Evolutionary conservation across 2,888 invertebrate genomes (phyloP), one percentile per base, ranked within the genome.

Genomic region (Lasioglossum villosulum): DNA sequence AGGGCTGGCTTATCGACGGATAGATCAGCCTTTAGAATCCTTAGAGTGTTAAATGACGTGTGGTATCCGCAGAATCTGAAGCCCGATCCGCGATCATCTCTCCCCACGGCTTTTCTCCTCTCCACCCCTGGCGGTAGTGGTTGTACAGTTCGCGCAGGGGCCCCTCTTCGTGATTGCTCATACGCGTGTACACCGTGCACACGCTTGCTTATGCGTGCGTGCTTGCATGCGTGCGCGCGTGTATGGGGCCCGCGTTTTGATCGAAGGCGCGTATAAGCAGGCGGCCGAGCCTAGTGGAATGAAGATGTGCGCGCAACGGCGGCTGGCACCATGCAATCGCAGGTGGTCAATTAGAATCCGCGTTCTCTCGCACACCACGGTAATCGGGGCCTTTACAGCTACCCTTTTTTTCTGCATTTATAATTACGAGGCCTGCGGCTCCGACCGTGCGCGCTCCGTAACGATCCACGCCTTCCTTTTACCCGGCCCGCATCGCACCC

Each of bases 331-430:
- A 78, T 89, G 84, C 89, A 90, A 90, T 90, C 89, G 89, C 84
- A 89, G 88, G 82, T 90, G 90, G 88, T 90, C 89, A 90, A 90
- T 90, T 90, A 90, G 88, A 90, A 88, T 88, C 85, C 85, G 85
- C 90, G 86, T 90, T 90, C 88, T 81, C 88, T 83, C 83, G 75
- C 86, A 71, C 80, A 84, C 78, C 88, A 74, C 88, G 90, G 86
- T 89, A 90, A 90, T 90, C 90, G 84, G 84, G 30, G 72, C 86
- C 84, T 90, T 90, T 90, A 90, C 89, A 89, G 89, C 89, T 84
- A 89, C 79, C 75, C 82, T 82, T 90, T 89, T 89, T 86, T 87
- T 63, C 71, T 75, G 90, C 83, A 89, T 90, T 88, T 90, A 89
- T 90, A 90, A 90, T 89, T 90, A 84, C 88, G 83, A 89, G 82